Evolutionary conservation across 2,888 invertebrate species (phyloP), one percentile per base, ranked within the genome.

Genomic region (Argyresthia albistria): DNA sequence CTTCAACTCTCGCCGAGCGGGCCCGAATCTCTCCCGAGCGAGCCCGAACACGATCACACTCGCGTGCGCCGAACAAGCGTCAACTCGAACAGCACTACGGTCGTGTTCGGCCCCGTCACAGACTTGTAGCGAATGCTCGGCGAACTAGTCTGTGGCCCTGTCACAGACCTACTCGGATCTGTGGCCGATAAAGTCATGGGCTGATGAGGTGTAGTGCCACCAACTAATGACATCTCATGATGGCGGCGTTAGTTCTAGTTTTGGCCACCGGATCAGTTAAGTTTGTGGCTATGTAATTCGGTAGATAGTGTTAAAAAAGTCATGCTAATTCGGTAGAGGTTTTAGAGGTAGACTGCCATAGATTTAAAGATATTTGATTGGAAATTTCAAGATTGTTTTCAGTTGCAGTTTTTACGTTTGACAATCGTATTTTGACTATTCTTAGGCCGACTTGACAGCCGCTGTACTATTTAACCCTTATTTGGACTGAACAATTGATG

Each of bases 51-150:
- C 67, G 86, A 84, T 35, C 49, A 56, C 62, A 58, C 58, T 50
- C 76, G 82, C 56, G 64, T 72, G 51, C 74, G 77, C 14, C 69
- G 78, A 15, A 70, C 80, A 46, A 79, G 81, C 67, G 62, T 69
- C 62, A 77, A 80, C 14, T 70, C 77, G 52, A 77, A 76, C 53
- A 78, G 74, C 60, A 72, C 82, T 12, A 79, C 81, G 39, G 89
- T 90, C 37, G 81, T 91, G 49, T 89, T 90, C 58, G 91, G 91
- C 14, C 90, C 90, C 12, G 90, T 91, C 14, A 91, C 91, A 1
- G 90, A 91, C 68, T 88, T 89, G 79, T 89, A 87, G 82, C 83
- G 82, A 76, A 79, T 63, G 66, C 8, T 37, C 8, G 10, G 47
- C 10, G 68, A 69, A 58, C 45, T 69, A 54, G 65, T 56, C 65